Evolutionary conservation across 2,797 vertebrate genomes (phyloP), one percentile per base, ranked within the genome.

Genomic region (Muraenolepis orangiensis): DNA sequence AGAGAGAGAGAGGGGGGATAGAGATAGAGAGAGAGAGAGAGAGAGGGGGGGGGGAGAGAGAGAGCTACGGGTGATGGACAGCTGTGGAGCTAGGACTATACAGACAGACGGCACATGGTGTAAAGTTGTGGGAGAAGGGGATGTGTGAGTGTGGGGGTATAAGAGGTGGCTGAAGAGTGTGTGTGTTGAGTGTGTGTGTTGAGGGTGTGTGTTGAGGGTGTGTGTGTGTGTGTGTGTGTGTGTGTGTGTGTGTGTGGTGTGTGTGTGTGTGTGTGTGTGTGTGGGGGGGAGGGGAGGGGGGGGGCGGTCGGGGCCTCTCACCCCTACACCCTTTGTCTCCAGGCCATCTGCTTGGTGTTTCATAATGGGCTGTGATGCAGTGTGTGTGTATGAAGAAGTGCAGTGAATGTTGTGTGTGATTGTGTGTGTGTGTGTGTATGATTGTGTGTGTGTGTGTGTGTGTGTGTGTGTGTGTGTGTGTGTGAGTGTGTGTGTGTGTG

Each of bases 271-370:
- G 78, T 76, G 70, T 70, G 74, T 57, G 51, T 73, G 40, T 71
- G 61, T 66, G 40, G n/a, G n/a, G n/a, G n/a, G n/a, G n/a, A n/a
- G n/a, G 51, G 68, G 68, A 61, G 69, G 67, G 61, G 46, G 64
- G 18, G 67, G 73, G n/a, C n/a, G 77, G 72, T 61, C 57, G 71
- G 71, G 76, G 75, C 64, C 80, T 82, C 74, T 81, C 87, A 77
- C 82, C 71, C 85, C 80, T 75, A 75, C 85, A 83, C 81, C 79
- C 82, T 90, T 90, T 91, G 86, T 90, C 82, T 86, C 77, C 68
- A 14, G 70, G 81, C 89, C 89, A 91, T 91, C 89, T 91, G 89
- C 88, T 88, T 72, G 76, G 74, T 71, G 69, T 80, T 88, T 82
- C 83, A 83, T 83, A 81, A 87, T 85, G 80, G 66, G 71, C n/a